Percentiles rank a stretch among this genome's conserved stretches.
Evolutionary conservation across 2,888 invertebrate species (phyloP).

Genomic region (Malthinus seriepunctatus): DNA sequence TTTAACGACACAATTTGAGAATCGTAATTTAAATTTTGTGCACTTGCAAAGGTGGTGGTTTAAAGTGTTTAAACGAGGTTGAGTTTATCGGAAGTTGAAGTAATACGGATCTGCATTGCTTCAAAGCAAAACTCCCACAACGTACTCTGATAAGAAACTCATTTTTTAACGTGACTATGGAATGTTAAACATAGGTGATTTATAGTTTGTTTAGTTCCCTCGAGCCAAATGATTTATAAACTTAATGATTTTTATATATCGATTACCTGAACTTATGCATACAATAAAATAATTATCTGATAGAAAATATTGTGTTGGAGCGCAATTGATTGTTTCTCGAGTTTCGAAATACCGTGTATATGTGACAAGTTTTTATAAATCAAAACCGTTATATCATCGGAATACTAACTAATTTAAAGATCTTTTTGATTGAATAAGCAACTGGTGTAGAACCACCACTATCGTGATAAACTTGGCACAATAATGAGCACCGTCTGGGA

Average conservation of each 20-base stretch:
- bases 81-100: background rate
- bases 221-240: constrained; percentile 25
- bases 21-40: no score
- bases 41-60: no score
- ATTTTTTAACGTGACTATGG: constrained; percentile 27
- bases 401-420: constrained; percentile 6
- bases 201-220: constrained; percentile 32
- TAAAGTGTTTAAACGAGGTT: no score
- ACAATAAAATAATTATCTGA: constrained; percentile 17
- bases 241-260: constrained; percentile 32
- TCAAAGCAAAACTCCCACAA: constrained; percentile 26
- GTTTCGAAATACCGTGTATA: constrained; percentile 8
- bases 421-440: constrained; percentile 14
- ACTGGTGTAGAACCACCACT: constrained; percentile 16
- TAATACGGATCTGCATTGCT: constrained; percentile 18
- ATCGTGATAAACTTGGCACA: constrained; percentile 36
- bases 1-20: background rate
- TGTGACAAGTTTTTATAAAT: background rate
- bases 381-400: background rate
- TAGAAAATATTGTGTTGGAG: constrained; percentile 12
- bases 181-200: constrained; percentile 34
- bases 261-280: constrained; percentile 21
- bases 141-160: constrained; percentile 25
- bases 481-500: constrained; percentile 47
- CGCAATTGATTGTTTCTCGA: constrained; percentile 10